Base-by-base conservation (phyloP, 2,888 invertebrate genomes). In the Crepidodera aurea region DNA sequence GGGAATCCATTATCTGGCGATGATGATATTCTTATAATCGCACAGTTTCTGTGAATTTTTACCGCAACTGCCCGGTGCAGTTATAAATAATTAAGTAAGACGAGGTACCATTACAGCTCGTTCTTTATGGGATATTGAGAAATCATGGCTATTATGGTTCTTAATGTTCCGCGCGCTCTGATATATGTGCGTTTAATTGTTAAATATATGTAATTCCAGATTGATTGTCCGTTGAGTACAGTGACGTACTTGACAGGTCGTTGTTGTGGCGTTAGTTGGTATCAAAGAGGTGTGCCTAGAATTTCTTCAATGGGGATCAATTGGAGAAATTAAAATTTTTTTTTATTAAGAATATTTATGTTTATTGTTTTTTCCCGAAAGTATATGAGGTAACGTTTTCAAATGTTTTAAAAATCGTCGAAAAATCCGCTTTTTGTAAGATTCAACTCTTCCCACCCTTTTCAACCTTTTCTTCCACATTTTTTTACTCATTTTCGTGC, bases 21-120 rank as follows among this genome's bases (percentile, higher is more conserved):
- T 34, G 34, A 34, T 13, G 34, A 44, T 44, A 25, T 25, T 44
- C 22, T 44, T 22, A 44, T 44, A 44, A 44, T 44, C 16, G 10
- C 12, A 13, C 22, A 25, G 22, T 44, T 44, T 44, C 44, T 25
- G 44, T 3, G 44, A 44, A 44, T 19, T 12, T 25, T 13, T 25
- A 19, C 25, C 44, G 44, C 44, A 25, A 44, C 12, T 6, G 5
- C n/a, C 7, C 12, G 8, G 12, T n/a, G n/a, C 25, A 19, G n/a
- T 44, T 44, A 44, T 44, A 44, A 19, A 44, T 44, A 22, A 44
- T 44, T 44, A 22, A 44, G 22, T 25, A 44, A 44, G 22, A 22
- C 19, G 44, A 44, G 13, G 44, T 34, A n/a, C 34, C 34, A 34
- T 34, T 34, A 34, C 6, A n/a, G 34, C 34, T 34, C 7, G 7